Conservation (phyloP, 2,797 vertebrate genomes). For the Serranus cabrilla region DNA sequence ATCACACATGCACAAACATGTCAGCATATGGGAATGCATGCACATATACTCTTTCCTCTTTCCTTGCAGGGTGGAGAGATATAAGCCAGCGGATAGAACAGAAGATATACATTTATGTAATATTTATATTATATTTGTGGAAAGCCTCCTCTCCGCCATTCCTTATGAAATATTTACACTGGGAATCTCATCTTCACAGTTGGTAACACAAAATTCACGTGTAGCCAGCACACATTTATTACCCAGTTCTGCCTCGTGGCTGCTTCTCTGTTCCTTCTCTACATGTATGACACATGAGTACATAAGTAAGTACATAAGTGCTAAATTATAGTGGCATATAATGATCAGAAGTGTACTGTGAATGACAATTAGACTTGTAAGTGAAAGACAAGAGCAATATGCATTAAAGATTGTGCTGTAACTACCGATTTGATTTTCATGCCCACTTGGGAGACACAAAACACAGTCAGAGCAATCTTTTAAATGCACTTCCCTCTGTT, state of each 20-base stretch:
- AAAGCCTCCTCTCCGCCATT: slow-evolving; percentile 38
- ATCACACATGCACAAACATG: slow-evolving; percentile 17
- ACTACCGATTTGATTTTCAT: background rate
- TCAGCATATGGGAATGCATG: background rate
- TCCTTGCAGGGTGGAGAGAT: background rate
- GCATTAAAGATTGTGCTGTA: background rate
- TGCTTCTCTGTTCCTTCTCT: background rate
- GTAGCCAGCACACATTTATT: slow-evolving; percentile 27
- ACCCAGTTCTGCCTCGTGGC: slow-evolving; percentile 13
- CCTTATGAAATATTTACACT: slow-evolving; percentile 76
- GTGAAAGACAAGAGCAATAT: slow-evolving; percentile 17
- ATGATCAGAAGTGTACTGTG: slow-evolving; percentile 4
- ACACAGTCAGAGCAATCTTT: background rate
- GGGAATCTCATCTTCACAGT: slow-evolving; percentile 50
- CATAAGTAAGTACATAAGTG: slow-evolving; percentile 18
- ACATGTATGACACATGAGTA: slow-evolving; percentile 5
- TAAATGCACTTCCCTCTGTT: slow-evolving; percentile 19
- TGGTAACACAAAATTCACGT: slow-evolving; percentile 24
- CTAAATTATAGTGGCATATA: slow-evolving; percentile 4
- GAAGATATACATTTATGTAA: slow-evolving; percentile 32
- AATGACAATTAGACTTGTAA: background rate
- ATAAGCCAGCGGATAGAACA: background rate
- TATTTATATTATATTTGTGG: slow-evolving; percentile 53
- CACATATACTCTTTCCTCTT: background rate
- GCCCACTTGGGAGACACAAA: slow-evolving; percentile 1